Conservation (phyloP, 2,888 invertebrate genomes). For the Apamea sordens region DNA sequence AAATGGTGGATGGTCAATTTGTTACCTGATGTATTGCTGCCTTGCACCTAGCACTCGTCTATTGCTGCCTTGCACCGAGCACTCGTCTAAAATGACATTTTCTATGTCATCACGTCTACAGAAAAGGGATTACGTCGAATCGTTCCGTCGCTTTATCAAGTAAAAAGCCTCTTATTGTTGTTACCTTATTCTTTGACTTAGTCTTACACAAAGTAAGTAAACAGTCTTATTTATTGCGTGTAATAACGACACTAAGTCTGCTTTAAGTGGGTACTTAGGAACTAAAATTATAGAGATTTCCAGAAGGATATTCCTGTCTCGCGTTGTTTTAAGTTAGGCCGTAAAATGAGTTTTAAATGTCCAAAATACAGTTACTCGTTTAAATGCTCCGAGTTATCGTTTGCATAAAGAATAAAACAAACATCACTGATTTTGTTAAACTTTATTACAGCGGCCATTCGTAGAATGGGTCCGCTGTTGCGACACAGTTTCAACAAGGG, state of each 20-base stretch:
- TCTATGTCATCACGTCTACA: conserved; percentile 9
- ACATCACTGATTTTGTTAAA: conserved; percentile 29
- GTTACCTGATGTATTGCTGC: neutral
- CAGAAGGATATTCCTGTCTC: conserved; percentile 36
- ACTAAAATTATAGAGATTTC: conserved; percentile 51
- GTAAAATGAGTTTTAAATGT: conserved; percentile 33
- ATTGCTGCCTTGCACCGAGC: neutral
- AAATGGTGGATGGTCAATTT: neutral
- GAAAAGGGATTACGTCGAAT: conserved; percentile 23
- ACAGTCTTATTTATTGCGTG: conserved; percentile 53
- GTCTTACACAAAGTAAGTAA: conserved; percentile 44
- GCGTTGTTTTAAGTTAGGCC: conserved; percentile 22
- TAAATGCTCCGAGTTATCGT: conserved; percentile 15
- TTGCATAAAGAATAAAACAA: conserved; percentile 22
- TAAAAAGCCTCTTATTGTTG: conserved; percentile 32
- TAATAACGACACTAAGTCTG: conserved; percentile 55
- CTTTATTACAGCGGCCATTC: conserved; percentile 16
- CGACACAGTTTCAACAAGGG: conserved; percentile 39
- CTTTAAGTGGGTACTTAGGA: conserved; percentile 51
- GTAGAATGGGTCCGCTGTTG: conserved; percentile 17
- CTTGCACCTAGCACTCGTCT: neutral
- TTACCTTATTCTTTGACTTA: conserved; percentile 29
- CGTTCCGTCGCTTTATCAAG: conserved; percentile 27
- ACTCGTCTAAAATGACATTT: conserved; percentile 10
- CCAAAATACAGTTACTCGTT: conserved; percentile 22